These are phyloP conservation scores for Sminthurides aquaticus DNA, from an alignment of 2,888 invertebrate species.

Conservation along the genomic window DNA sequence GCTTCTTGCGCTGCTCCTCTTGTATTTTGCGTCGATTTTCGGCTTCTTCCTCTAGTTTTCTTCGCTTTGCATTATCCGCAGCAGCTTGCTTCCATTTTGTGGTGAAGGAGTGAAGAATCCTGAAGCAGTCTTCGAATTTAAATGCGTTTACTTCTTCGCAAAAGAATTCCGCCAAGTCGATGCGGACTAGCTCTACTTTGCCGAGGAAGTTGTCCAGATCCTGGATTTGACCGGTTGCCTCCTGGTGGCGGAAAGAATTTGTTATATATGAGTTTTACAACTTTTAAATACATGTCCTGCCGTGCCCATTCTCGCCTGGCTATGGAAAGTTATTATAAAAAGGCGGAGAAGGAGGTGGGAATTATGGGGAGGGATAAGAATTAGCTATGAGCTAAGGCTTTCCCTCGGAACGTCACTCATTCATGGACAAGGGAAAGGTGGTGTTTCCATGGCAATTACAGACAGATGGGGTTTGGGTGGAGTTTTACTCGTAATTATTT, in stretches of 20 bases:
- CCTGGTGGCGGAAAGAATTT: constrained; percentile 48
- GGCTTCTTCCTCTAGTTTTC: constrained; percentile 78
- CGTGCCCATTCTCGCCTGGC: no score
- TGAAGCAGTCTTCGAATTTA: constrained; percentile 89
- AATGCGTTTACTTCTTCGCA: constrained; percentile 85
- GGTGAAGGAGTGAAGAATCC: constrained; percentile 80
- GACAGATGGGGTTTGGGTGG: not conserved
- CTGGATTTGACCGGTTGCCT: constrained; percentile 70
- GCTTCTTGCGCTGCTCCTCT: constrained; percentile 54
- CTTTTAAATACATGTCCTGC: no score
- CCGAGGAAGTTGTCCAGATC: constrained; percentile 71
- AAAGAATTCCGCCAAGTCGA: constrained; percentile 80
- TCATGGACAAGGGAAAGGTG: no score
- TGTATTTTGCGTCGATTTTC: constrained; percentile 65
- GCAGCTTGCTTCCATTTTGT: constrained; percentile 75
- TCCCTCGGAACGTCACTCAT: no score
- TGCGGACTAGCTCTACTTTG: constrained; percentile 70
- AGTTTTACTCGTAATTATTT: not conserved
- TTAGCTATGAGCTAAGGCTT: no score
- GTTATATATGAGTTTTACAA: no score
- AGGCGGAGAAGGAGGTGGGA: no score
- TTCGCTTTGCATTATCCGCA: constrained; percentile 73
- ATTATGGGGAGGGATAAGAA: no score
- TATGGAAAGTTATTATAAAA: no score
- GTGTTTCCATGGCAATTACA: no score